phyloP scores from a whole-genome alignment of 1,140 invertebrate species.

The Bombus vancouverensis region DNA sequence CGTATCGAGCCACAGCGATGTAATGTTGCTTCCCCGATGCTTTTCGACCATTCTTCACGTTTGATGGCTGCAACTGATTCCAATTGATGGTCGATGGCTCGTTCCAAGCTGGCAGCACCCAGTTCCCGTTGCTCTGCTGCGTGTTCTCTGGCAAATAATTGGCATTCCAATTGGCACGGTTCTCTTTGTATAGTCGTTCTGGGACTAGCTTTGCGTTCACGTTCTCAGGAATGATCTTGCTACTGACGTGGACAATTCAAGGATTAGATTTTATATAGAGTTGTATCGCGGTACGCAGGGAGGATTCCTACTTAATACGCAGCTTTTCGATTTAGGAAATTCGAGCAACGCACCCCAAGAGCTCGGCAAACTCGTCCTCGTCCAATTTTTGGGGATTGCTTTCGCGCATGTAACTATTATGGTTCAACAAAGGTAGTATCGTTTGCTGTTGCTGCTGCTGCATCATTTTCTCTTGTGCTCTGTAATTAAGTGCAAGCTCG shows the following conservation, averaged over 20 bases:
- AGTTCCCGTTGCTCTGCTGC: slow-evolving; percentile 73
- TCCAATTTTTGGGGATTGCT: slow-evolving; percentile 76
- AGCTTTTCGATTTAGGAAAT: slow-evolving; percentile 34
- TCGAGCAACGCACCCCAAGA: slow-evolving; percentile 83
- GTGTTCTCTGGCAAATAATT: slow-evolving; percentile 77
- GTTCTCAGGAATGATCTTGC: slow-evolving; percentile 75
- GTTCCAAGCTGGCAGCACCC: slow-evolving; percentile 77
- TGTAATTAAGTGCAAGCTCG: background rate
- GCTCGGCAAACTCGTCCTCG: slow-evolving; percentile 84
- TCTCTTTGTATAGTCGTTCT: slow-evolving; percentile 81
- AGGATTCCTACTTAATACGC: slow-evolving; percentile 18
- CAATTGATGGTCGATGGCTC: slow-evolving; percentile 73
- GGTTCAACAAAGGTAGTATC: slow-evolving; percentile 74
- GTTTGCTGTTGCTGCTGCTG: slow-evolving; percentile 72
- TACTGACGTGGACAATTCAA: slow-evolving; percentile 70
- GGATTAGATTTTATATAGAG: slow-evolving; percentile 37
- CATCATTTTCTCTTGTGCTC: slow-evolving; percentile 68
- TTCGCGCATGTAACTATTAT: slow-evolving; percentile 73
- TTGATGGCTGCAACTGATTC: slow-evolving; percentile 68
- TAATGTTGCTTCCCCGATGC: slow-evolving; percentile 89
- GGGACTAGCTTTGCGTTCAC: slow-evolving; percentile 71
- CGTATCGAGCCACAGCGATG: slow-evolving; percentile 87
- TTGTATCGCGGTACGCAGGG: background rate
- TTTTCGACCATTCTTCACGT: slow-evolving; percentile 74
- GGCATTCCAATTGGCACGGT: slow-evolving; percentile 82